Evolutionary conservation across 2,113 vertebrate genomes (phyloP).

Genomic region (Antigone vipio): DNA sequence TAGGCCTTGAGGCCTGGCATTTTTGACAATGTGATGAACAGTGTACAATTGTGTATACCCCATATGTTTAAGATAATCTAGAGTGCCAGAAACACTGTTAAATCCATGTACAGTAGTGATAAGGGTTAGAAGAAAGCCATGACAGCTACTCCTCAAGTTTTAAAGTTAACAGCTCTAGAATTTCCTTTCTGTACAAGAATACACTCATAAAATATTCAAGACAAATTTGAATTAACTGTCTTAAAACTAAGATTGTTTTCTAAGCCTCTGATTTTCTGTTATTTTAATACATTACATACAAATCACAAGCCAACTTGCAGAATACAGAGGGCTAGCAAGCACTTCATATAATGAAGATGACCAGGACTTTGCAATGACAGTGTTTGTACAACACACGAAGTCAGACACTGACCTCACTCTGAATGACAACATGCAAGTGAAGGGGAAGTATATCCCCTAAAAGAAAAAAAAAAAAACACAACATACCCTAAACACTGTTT

Average conservation of each 20-base stretch:
- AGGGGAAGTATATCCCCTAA: not conserved
- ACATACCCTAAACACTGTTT: not conserved
- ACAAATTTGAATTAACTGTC: not conserved
- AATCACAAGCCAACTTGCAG: not conserved
- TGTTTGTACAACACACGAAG: not conserved
- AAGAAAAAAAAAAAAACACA: not conserved
- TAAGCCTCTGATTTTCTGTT: not conserved
- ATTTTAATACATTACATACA: not conserved
- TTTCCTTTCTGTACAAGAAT: not conserved
- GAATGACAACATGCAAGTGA: not conserved
- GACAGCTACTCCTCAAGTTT: not conserved
- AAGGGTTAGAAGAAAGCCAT: not conserved
- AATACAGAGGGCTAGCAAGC: not conserved
- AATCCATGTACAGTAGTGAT: not conserved
- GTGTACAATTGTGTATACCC: not conserved
- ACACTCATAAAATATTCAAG: not conserved
- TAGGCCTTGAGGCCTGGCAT: not conserved
- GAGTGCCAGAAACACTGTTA: not conserved
- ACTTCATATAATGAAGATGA: not conserved
- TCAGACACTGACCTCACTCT: not conserved
- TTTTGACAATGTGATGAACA: conserved; percentile 2
- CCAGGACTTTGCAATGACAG: not conserved
- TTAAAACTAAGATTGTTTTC: not conserved
- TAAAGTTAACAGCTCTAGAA: not conserved
- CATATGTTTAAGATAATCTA: not conserved